Conservation (phyloP, 2,113 vertebrate species). For the Mastomys coucha region DNA sequence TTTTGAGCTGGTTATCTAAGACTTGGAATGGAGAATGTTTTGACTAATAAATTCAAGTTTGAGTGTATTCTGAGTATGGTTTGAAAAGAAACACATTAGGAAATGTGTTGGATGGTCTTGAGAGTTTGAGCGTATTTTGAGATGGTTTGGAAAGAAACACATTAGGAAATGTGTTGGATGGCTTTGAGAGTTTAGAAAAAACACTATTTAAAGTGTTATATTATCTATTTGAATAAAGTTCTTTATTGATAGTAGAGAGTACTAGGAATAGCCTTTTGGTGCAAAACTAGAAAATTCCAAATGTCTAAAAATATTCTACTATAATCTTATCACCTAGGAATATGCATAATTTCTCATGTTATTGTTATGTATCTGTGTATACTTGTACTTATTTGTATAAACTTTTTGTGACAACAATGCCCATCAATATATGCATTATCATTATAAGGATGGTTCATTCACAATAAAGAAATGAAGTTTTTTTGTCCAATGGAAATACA, state of each 20-base stretch:
- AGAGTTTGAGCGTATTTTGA: conserved; percentile 33
- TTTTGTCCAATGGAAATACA: neutral
- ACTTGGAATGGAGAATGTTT: conserved; percentile 60
- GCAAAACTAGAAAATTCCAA: conserved; percentile 40
- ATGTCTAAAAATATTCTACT: neutral
- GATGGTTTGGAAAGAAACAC: conserved; percentile 1
- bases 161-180: neutral
- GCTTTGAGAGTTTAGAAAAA: conserved; percentile 6
- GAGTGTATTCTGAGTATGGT: neutral
- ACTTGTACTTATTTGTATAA: neutral
- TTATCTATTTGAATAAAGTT: conserved; percentile 33
- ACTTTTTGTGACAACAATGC: neutral
- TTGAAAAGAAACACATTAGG: conserved; percentile 33
- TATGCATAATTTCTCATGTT: neutral
- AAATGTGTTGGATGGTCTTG: neutral
- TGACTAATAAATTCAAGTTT: conserved; percentile 47
- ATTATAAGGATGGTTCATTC: neutral
- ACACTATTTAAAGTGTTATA: neutral
- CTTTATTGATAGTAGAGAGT: neutral
- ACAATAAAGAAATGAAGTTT: neutral
- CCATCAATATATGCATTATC: neutral
- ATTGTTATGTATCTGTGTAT: neutral
- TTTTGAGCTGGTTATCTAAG: conserved; percentile 52
- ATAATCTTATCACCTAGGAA: neutral
- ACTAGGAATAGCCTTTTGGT: conserved; percentile 14